A percentile compares a stretch with the other conserved stretches of the same genome.
phyloP scores from a whole-genome alignment of 2,797 vertebrate species.

The Enteromius treurensis region DNA sequence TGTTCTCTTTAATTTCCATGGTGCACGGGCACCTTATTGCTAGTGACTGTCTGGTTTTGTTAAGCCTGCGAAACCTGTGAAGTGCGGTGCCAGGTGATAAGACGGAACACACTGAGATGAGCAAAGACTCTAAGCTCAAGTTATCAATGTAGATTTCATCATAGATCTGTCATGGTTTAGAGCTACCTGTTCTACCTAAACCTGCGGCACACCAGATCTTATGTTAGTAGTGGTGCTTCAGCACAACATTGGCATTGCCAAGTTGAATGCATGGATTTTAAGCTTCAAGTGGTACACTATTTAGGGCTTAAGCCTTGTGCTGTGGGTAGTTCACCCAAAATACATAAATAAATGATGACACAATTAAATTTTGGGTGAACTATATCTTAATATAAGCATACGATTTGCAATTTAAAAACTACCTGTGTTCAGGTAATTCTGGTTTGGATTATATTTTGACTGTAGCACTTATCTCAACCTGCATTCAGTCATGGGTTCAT shows the following conservation, averaged over 20 bases:
- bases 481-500: conserved; percentile 21
- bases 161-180: conserved; percentile 51
- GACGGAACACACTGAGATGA: conserved; percentile 46
- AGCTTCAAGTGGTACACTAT: neutral
- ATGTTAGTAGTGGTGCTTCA: conserved; percentile 3
- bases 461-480: neutral
- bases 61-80: conserved; percentile 54
- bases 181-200: conserved; percentile 32
- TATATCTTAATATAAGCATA: no score
- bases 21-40: conserved; percentile 59
- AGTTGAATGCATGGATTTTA: conserved; percentile 10
- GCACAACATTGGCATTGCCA: neutral
- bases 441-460: neutral
- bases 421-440: neutral
- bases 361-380: no score
- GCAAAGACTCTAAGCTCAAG: conserved; percentile 49
- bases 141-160: conserved; percentile 63
- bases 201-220: conserved; percentile 44
- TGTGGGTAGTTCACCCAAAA: neutral
- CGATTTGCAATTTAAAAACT: neutral
- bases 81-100: conserved; percentile 57
- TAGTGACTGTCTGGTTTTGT: conserved; percentile 55
- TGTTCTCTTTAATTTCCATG: conserved; percentile 64
- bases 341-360: no score
- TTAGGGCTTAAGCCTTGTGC: neutral